Evolutionary conservation across 2,113 vertebrate species (phyloP), one percentile per base, ranked within the genome.

Genomic region (Orientallactaga bullata): DNA sequence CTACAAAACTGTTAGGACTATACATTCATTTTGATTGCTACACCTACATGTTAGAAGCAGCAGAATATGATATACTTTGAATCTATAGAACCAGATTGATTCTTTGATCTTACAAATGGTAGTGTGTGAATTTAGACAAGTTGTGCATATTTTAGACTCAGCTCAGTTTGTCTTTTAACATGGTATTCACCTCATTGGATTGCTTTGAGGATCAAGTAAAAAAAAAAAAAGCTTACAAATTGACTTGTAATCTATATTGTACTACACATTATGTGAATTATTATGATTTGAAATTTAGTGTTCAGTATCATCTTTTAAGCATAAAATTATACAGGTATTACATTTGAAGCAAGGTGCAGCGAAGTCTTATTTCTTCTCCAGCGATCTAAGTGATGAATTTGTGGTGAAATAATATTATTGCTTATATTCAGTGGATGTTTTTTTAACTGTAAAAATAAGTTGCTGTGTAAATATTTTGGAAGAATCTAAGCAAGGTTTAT

Each of bases 351-450:
- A 78, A 6, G 87, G 26, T 76, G 89, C 84, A 85, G 26, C 91
- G 26, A 17, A 78, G 47, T 77, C 15, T 71, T 90, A 58, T 85
- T 95, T 13, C 51, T 35, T 92, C 28, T 84, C 18, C 60, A 18
- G 51, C 37, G 35, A 87, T 86, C 5, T 65, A 84, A 90, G 18
- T 82, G 81, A 94, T 95, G 73, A 93, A 89, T 86, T 93, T 15
- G 86, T 87, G 37, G 79, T 83, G 7, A 96, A 93, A 95, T 55
- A 71, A 21, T 17, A 85, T 77, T 91, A 91, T 58, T 79, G 93
- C 32, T 23, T 74, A 30, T 30, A 96, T 35, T 74, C 2, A 60
- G 18, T 92, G 30, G 7, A 30, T 35, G 28, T 93, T 93, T 87
- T 32, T 6, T 85, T 94, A 96, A 81, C 3, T 35, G 10, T 93